Evolutionary conservation across 2,113 vertebrate genomes (phyloP).

Genomic region (Sclerurus mexicanus): DNA sequence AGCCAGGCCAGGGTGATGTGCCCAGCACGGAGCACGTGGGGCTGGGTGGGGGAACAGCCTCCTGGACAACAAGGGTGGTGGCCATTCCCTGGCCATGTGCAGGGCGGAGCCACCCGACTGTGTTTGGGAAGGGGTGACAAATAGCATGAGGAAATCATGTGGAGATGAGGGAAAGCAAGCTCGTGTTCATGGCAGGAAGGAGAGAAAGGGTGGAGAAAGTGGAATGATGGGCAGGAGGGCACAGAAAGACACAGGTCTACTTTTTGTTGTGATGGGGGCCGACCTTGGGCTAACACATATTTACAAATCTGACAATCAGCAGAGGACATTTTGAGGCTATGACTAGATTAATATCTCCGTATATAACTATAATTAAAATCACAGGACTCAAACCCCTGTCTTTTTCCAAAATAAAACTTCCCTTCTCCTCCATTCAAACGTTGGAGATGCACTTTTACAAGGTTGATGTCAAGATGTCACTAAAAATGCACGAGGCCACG

Average conservation of each 20-base stretch:
- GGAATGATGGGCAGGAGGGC: slow-evolving; percentile 30
- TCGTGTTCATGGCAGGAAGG: slow-evolving; percentile 24
- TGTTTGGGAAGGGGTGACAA: slow-evolving; percentile 24
- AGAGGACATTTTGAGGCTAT: background rate
- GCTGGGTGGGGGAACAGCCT: background rate
- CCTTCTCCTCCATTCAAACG: background rate
- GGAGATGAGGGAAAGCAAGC: slow-evolving; percentile 45
- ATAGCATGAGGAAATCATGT: slow-evolving; percentile 58
- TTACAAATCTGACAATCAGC: background rate
- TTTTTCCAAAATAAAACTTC: background rate
- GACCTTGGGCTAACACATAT: background rate
- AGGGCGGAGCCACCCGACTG: background rate
- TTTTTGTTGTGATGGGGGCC: background rate
- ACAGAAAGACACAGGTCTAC: background rate
- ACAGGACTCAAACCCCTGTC: background rate
- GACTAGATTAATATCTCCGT: background rate
- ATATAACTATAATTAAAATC: background rate
- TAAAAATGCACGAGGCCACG: background rate
- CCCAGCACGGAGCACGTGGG: background rate
- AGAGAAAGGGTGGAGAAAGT: slow-evolving; percentile 56
- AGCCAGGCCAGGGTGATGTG: background rate
- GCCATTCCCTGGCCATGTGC: background rate
- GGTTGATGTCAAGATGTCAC: background rate
- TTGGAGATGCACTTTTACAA: background rate
- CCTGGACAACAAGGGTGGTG: slow-evolving; percentile 36